Percentiles rank a stretch among this genome's conserved stretches.
phyloP scores from a whole-genome alignment of 2,888 invertebrate species.

The Cephus sareptanus region DNA sequence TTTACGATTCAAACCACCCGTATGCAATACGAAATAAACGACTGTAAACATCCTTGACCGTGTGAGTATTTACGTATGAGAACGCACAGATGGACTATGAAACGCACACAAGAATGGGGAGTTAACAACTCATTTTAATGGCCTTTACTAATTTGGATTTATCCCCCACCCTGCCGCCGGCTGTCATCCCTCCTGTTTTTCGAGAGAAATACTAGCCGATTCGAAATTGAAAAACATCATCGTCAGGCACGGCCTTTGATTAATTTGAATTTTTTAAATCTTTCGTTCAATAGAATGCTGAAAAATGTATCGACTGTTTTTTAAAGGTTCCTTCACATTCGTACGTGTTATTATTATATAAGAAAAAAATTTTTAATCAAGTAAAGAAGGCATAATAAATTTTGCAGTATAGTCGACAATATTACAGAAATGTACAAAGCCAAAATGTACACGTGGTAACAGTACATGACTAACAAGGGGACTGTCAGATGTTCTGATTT shows the following conservation, averaged over 20 bases:
- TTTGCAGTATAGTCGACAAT: neutral
- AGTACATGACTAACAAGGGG: too few species aligned
- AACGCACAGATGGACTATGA: neutral
- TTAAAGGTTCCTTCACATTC: neutral
- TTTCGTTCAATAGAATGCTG: neutral
- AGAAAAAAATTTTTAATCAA: neutral
- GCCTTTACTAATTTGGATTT: slow-evolving; percentile 43
- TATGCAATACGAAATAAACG: slow-evolving; percentile 36
- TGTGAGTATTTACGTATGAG: slow-evolving; percentile 9
- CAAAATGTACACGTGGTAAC: too few species aligned
- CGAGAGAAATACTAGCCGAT: neutral
- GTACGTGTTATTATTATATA: neutral
- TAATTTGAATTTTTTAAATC: neutral
- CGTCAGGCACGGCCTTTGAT: neutral
- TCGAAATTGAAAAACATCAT: neutral
- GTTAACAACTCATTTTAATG: slow-evolving; percentile 46
- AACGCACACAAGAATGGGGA: slow-evolving; percentile 24
- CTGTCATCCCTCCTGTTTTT: neutral
- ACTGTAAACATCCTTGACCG: slow-evolving; percentile 20
- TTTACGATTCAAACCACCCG: slow-evolving; percentile 28
- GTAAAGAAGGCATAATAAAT: neutral
- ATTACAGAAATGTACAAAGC: neutral
- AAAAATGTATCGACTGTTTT: neutral
- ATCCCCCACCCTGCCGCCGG: slow-evolving; percentile 26
- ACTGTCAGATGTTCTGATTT: too few species aligned